Conservation (phyloP, 2,797 vertebrate species). For the Sarcoramphus papa region DNA sequence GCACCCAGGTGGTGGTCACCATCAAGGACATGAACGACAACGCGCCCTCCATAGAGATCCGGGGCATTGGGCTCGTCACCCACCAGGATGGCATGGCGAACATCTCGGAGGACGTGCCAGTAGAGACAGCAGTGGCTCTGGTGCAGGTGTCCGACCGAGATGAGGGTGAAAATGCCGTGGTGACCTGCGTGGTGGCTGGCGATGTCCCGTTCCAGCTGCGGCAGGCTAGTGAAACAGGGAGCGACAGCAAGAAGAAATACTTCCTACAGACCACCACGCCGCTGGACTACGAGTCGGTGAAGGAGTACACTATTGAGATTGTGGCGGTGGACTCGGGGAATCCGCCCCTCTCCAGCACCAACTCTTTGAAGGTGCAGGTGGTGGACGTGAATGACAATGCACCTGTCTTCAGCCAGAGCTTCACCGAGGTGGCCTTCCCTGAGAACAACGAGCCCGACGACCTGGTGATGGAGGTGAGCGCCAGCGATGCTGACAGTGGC, state of each 20-base stretch:
- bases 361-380: slow-evolving; percentile 94
- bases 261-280: slow-evolving; percentile 93
- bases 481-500: slow-evolving; percentile 90
- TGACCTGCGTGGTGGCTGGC: slow-evolving; percentile 93
- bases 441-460: slow-evolving; percentile 92
- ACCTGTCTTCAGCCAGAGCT: slow-evolving; percentile 84
- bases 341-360: slow-evolving; percentile 94
- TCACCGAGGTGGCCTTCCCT: slow-evolving; percentile 85
- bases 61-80: slow-evolving; percentile 91
- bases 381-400: slow-evolving; percentile 94
- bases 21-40: slow-evolving; percentile 96
- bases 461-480: slow-evolving; percentile 83
- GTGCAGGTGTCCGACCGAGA: slow-evolving; percentile 95
- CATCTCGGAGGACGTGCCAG: slow-evolving; percentile 93
- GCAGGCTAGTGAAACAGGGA: slow-evolving; percentile 88
- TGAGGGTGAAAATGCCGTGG: slow-evolving; percentile 93
- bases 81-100: slow-evolving; percentile 93
- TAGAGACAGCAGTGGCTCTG: slow-evolving; percentile 91
- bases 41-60: slow-evolving; percentile 89
- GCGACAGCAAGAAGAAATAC: slow-evolving; percentile 94
- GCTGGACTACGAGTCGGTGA: slow-evolving; percentile 89
- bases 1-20: slow-evolving; percentile 84
- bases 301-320: slow-evolving; percentile 93
- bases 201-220: slow-evolving; percentile 94
- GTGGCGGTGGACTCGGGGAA: slow-evolving; percentile 96